Evolutionary conservation across 2,113 vertebrate species (phyloP), one percentile per base, ranked within the genome.

Genomic region (Corydoras sp.): DNA sequence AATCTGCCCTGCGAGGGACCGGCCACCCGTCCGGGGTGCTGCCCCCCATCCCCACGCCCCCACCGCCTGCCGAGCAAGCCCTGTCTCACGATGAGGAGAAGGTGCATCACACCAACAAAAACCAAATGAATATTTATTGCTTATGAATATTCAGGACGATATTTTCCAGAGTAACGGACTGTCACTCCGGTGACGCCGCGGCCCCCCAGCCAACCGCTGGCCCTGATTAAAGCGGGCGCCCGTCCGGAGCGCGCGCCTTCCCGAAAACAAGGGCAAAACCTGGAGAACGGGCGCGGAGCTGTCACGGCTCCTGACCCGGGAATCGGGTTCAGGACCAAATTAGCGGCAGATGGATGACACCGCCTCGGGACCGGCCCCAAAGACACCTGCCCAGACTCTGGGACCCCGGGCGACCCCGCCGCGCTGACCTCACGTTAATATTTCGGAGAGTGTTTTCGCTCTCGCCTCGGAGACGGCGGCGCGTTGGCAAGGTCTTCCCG

Each of bases 401-500:
- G 65, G 68, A 65, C n/a, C 62, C 76, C 58, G 31, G 5, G 32
- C 51, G 67, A 70, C 62, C 67, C 35, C 49, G 2, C 55, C 14
- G 18, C 65, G 56, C 63, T 35, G 30, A 5, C 15, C 18, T 58
- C 49, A 24, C 24, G n/a, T 70, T 55, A 55, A 43, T 60, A 59
- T 65, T 54, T 43, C n/a, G 14, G 62, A 65, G 29, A 54, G 48
- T 35, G 56, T 66, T 65, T 65, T 72, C 58, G 51, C 66, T 30
- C 24, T 68, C 43, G 35, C 55, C 35, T 48, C 66, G 35, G 68
- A 72, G 55, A 74, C 69, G 48, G 66, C 32, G 4, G 65, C 58
- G 43, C 32, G 71, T 60, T 82, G 79, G 71, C 67, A 58, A 76
- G 70, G 71, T 81, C 80, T 81, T 77, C 84, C 82, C 85, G 77